These are phyloP conservation scores for Dascillus cervinus DNA, from an alignment of 2,888 invertebrate species.

Conservation along the genomic window DNA sequence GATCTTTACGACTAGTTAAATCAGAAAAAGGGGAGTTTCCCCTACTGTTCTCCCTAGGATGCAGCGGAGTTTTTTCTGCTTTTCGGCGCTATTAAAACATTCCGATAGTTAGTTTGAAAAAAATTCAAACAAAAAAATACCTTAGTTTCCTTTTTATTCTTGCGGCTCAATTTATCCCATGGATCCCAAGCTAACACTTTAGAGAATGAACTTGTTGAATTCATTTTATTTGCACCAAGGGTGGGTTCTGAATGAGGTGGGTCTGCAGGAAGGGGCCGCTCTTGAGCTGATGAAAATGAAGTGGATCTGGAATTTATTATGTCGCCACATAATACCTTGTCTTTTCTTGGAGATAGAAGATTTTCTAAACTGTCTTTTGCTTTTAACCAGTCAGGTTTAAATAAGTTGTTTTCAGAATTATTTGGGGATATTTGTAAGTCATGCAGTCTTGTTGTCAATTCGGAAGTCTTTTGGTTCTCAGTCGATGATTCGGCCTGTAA, in stretches of 20 bases:
- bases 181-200: conserved; percentile 32
- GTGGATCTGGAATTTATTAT: conserved; percentile 20
- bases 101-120: neutral
- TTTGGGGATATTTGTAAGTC: conserved; percentile 16
- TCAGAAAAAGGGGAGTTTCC: neutral
- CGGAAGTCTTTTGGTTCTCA: too few relatives aligned
- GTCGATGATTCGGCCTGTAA: too few relatives aligned
- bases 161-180: conserved; percentile 31
- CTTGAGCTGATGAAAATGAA: conserved; percentile 17
- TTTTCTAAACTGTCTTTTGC: conserved; percentile 34
- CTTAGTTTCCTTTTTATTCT: conserved; percentile 32
- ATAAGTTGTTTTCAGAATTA: conserved; percentile 20
- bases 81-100: conserved; percentile 16
- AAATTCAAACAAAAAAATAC: conserved; percentile 13
- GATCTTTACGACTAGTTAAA: conserved; percentile 15
- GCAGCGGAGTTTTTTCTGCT: conserved; percentile 17
- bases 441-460: conserved; percentile 14
- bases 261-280: conserved; percentile 16
- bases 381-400: conserved; percentile 20
- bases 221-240: conserved; percentile 15
- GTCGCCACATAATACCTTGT: conserved; percentile 21
- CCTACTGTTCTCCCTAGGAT: conserved; percentile 6
- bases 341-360: conserved; percentile 22
- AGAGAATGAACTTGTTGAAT: conserved; percentile 18
- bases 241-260: conserved; percentile 21